These are phyloP conservation scores for Protobothrops mucrosquamatus DNA, from an alignment of 2,113 vertebrate species.

Conservation along the genomic window DNA sequence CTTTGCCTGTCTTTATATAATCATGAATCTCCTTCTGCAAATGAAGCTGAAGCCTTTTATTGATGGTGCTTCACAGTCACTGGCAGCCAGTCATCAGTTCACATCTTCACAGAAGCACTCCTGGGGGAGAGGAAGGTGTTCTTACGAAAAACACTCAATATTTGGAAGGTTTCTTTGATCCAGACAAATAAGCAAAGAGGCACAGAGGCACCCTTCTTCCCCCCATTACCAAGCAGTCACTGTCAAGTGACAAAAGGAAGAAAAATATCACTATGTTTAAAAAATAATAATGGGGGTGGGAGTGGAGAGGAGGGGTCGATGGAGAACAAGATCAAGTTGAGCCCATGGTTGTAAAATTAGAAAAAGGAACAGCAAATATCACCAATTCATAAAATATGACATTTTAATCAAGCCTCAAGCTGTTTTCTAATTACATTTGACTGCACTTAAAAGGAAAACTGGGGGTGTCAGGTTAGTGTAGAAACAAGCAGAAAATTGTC, in stretches of 20 bases:
- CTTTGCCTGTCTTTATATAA: background rate
- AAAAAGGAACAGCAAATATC: constrained; percentile 24
- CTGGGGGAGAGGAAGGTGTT: background rate
- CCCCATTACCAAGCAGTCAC: background rate
- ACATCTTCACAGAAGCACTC: background rate
- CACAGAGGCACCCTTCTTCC: background rate
- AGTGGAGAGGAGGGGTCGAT: background rate
- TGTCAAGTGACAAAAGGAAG: background rate
- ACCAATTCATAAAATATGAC: constrained; percentile 54
- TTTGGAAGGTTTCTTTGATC: background rate
- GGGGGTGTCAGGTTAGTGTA: constrained; percentile 42
- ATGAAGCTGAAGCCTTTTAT: background rate
- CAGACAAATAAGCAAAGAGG: background rate
- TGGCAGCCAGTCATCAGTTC: accelerated
- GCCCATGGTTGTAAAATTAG: constrained; percentile 22
- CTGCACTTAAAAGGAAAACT: constrained; percentile 54
- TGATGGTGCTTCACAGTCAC: background rate
- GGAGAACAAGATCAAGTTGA: background rate
- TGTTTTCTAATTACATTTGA: constrained; percentile 66
- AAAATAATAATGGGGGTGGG: background rate
- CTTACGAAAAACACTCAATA: constrained; percentile 23
- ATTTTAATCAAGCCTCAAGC: constrained; percentile 62
- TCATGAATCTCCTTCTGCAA: background rate
- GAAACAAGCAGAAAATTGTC: constrained; percentile 54
- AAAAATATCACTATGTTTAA: background rate